Conservation (phyloP, 2,113 vertebrate genomes). For the Pelvicachromis taeniatus region DNA sequence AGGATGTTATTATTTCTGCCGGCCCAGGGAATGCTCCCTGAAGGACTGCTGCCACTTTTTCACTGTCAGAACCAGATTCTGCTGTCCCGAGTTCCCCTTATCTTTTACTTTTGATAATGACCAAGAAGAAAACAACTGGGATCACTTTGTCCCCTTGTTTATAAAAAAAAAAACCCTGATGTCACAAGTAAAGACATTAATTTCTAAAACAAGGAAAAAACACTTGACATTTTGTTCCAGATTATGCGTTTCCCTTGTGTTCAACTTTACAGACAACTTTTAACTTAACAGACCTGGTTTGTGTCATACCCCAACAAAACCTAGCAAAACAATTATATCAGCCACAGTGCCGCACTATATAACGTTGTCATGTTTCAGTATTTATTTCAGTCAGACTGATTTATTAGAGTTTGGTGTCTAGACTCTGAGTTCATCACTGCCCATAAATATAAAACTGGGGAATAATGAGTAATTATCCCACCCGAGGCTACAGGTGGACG, state of each 20-base stretch:
- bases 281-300: background rate
- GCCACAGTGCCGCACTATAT: background rate
- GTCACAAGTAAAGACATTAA: background rate
- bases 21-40: conserved; percentile 14
- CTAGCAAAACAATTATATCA: background rate
- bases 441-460: background rate
- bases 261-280: background rate
- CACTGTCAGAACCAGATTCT: background rate
- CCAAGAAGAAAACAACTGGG: background rate
- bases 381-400: background rate
- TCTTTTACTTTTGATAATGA: background rate
- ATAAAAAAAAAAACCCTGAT: background rate
- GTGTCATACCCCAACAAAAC: background rate
- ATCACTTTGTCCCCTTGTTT: background rate
- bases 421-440: background rate
- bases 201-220: background rate
- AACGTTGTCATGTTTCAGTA: background rate
- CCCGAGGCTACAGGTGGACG: background rate
- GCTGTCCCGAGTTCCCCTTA: background rate
- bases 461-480: background rate
- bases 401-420: background rate
- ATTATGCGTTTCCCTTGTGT: background rate
- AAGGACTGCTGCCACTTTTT: background rate
- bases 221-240: background rate
- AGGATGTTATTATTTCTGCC: conserved; percentile 47